A percentile compares a stretch with the other conserved stretches of the same genome.
These are phyloP conservation scores for Penaeus chinensis DNA, from an alignment of 1,140 invertebrate genomes.

Conservation along the genomic window DNA sequence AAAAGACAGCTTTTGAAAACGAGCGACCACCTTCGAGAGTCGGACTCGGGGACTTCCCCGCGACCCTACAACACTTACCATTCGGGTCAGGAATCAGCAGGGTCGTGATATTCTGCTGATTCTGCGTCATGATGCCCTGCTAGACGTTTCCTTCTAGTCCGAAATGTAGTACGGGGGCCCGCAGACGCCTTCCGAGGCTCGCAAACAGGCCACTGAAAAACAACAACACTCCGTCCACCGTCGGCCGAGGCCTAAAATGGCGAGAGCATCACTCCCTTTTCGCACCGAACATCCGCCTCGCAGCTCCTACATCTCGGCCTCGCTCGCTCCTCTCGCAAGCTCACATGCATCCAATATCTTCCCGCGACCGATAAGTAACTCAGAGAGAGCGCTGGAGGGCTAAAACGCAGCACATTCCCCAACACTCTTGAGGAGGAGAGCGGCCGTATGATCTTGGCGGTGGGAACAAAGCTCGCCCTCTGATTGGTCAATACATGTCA, in stretches of 20 bases:
- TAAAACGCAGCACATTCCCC: slow-evolving; percentile 23
- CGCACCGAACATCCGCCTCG: slow-evolving; percentile 16
- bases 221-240: slow-evolving; percentile 53
- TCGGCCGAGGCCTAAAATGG: slow-evolving; percentile 57
- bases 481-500: slow-evolving; percentile 63
- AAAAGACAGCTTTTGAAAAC: slow-evolving; percentile 1
- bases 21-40: no score
- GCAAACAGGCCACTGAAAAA: slow-evolving; percentile 55
- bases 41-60: not conserved
- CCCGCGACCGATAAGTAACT: not conserved
- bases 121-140: slow-evolving; percentile 49
- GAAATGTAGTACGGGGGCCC: not conserved
- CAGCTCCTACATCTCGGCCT: slow-evolving; percentile 29
- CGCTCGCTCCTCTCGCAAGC: not conserved
- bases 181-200: slow-evolving; percentile 16
- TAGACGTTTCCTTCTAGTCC: not conserved
- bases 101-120: slow-evolving; percentile 63
- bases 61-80: slow-evolving; percentile 47
- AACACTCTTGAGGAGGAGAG: slow-evolving; percentile 24
- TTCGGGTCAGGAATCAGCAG: slow-evolving; percentile 60
- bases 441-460: slow-evolving; percentile 56
- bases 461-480: slow-evolving; percentile 53
- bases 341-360: slow-evolving; percentile 37
- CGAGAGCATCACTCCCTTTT: slow-evolving; percentile 56
- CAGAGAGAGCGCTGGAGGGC: not conserved